Base-by-base conservation (phyloP, 2,888 invertebrate species). In the Eristalis arbustorum region DNA sequence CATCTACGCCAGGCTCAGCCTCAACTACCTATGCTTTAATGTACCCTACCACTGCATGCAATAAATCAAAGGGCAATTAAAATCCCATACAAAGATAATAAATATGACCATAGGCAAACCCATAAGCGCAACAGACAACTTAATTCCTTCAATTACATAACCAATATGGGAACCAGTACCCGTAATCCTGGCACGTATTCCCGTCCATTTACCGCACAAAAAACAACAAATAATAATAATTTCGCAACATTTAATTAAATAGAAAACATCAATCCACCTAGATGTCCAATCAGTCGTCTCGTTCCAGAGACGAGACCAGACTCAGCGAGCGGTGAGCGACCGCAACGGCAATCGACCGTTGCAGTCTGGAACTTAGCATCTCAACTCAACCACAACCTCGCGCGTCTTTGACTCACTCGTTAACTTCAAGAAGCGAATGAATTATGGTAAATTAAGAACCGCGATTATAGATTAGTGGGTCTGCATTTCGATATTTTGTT, bases 361-460 rank as follows among this genome's bases (percentile, higher is more conserved):
- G 61, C 61, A n/a, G 28, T 5, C 18, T 28, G 23, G 14, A 40
- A 42, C 40, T 71, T 42, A 49, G 49, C 49, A 49, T 49, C 49
- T 18, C 49, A 42, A 42, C 42, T 59, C 18, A 13, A 28, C 14
- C 23, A 13, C 82, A 75, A 75, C 63, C 72, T 61, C 69, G 71
- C 40, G 59, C 68, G 72, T 78, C 67, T 72, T 87, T 83, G 79
- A 79, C 79, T 83, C 75, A 75, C 87, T 87, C 87, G 87, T 87
- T 87, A 83, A 79, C 87, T 83, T 75, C 78, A 83, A 87, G 87
- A 83, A 87, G 83, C 83, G 87, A 83, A 87, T 87, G 87, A 87
- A 87, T 87, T 87, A 87, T 87, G 87, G 87, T 87, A 83, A 87
- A 87, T 87, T 87, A 83, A 87, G 87, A 87, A 87, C 79, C 78